Percentiles rank a stretch among this genome's conserved stretches.
These are phyloP conservation scores for Ceraclea dissimilis DNA, from an alignment of 2,888 invertebrate genomes.

Conservation along the genomic window DNA sequence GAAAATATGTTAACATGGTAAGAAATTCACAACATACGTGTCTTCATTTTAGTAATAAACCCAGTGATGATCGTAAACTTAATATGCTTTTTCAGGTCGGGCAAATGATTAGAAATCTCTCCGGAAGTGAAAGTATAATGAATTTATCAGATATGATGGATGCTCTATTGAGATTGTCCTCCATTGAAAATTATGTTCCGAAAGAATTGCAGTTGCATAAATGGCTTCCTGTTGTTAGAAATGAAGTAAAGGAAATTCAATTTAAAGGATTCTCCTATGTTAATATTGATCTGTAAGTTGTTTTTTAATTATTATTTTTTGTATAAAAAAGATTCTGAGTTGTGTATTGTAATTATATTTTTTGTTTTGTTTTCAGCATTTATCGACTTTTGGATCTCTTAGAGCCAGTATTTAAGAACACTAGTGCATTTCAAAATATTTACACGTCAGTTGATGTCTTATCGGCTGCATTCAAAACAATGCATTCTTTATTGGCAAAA, in stretches of 20 bases:
- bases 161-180: slow-evolving; percentile 40
- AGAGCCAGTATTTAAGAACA: slow-evolving; percentile 39
- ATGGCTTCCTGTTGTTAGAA: slow-evolving; percentile 7
- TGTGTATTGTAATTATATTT: not conserved
- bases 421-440: slow-evolving; percentile 35
- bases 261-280: slow-evolving; percentile 36
- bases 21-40: slow-evolving; percentile 25
- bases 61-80: too few relatives aligned
- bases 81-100: slow-evolving; percentile 34
- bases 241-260: not conserved
- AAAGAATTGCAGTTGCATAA: slow-evolving; percentile 34
- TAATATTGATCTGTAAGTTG: slow-evolving; percentile 38
- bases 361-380: slow-evolving; percentile 33
- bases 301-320: not conserved
- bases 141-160: slow-evolving; percentile 40
- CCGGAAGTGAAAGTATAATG: slow-evolving; percentile 40
- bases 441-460: slow-evolving; percentile 32
- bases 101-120: slow-evolving; percentile 43
- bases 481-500: slow-evolving; percentile 8
- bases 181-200: slow-evolving; percentile 42
- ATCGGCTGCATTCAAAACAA: slow-evolving; percentile 3
- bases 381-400: slow-evolving; percentile 37
- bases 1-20: slow-evolving; percentile 48
- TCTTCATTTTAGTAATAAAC: too few relatives aligned
- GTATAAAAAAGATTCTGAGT: not conserved